Conservation (phyloP, 2,888 invertebrate species). For the Hipparchia sbordonii region DNA sequence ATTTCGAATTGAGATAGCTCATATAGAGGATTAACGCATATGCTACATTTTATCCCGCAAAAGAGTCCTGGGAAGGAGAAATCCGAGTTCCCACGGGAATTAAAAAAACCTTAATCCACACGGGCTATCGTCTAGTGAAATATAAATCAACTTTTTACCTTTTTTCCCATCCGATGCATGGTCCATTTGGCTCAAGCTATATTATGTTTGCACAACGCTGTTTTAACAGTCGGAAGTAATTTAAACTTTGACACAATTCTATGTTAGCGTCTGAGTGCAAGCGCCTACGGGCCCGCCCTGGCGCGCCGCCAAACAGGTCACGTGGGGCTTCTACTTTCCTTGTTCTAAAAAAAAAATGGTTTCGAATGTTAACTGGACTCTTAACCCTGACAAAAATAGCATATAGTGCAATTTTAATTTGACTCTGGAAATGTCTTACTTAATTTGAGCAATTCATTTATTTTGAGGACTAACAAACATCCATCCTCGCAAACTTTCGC, state of each 20-base stretch:
- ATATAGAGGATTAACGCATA: no score
- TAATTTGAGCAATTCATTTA: no score
- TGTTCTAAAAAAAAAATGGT: slow-evolving; percentile 40
- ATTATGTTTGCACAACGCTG: slow-evolving; percentile 33
- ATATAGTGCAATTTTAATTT: not conserved
- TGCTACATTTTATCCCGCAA: no score
- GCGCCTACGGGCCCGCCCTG: slow-evolving; percentile 58
- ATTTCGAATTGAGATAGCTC: no score
- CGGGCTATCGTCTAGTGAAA: not conserved
- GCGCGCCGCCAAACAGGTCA: slow-evolving; percentile 72
- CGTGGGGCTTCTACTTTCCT: slow-evolving; percentile 49
- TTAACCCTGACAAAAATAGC: slow-evolving; percentile 1
- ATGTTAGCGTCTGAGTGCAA: slow-evolving; percentile 52
- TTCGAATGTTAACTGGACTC: slow-evolving; percentile 9
- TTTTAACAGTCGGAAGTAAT: slow-evolving; percentile 41
- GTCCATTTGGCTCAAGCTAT: slow-evolving; percentile 34
- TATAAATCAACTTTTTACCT: not conserved
- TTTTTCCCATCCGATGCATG: not conserved
- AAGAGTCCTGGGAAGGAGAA: no score
- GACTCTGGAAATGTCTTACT: not conserved
- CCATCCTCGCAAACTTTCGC: no score
- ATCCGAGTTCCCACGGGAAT: no score
- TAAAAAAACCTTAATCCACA: no score
- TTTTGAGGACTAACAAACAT: no score
- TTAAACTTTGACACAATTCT: slow-evolving; percentile 53